Conservation (phyloP, 2,797 vertebrate species). For the Ambastaia sidthimunki region DNA sequence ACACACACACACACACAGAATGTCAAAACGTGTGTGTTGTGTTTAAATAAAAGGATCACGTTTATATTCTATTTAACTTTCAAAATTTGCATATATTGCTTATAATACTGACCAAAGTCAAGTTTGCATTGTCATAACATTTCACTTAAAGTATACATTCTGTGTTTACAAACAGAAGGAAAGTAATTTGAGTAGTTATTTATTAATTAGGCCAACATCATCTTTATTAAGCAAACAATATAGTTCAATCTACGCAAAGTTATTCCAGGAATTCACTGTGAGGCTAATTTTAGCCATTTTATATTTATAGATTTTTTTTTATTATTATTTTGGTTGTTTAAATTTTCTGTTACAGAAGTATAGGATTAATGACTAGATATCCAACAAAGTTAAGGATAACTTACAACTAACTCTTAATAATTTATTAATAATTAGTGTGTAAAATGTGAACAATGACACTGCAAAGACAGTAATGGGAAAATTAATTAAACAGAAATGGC, state of each 20-base stretch:
- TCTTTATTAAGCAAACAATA: background rate
- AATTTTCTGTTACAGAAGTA: background rate
- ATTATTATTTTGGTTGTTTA: background rate
- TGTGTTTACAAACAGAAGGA: background rate
- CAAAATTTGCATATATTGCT: conserved; percentile 13
- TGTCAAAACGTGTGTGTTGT: conserved; percentile 43
- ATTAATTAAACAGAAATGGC: background rate
- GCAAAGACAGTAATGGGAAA: background rate
- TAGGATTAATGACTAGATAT: background rate
- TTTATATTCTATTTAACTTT: background rate
- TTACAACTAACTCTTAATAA: background rate
- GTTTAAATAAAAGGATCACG: conserved; percentile 9
- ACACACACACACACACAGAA: conserved; percentile 41
- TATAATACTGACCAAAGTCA: too few species aligned
- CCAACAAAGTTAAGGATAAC: too few species aligned
- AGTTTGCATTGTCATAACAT: conserved; percentile 18
- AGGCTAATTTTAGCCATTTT: background rate
- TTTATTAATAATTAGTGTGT: background rate
- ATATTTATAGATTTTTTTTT: background rate
- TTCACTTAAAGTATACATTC: conserved; percentile 39
- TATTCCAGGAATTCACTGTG: background rate
- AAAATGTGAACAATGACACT: background rate
- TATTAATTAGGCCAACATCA: background rate
- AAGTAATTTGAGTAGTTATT: conserved; percentile 25
- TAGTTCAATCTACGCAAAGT: background rate